Conservation (phyloP, 1,140 invertebrate species). For the Megathymus violae region DNA sequence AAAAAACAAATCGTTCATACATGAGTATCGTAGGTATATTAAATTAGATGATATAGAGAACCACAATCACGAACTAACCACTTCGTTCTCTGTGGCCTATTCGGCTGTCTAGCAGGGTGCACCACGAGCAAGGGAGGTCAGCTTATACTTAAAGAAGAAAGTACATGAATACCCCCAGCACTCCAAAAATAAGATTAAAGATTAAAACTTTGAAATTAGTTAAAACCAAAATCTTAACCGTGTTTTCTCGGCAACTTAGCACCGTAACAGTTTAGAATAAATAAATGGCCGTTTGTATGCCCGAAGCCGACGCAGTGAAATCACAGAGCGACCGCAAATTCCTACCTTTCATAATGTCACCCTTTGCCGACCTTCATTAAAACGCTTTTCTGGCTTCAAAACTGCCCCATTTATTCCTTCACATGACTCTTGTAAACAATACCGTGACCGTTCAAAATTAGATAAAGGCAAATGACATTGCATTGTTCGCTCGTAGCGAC, state of each 20-base stretch:
- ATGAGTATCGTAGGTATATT: no score
- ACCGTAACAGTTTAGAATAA: conserved; percentile 3
- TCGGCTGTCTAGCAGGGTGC: no score
- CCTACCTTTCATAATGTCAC: conserved; percentile 24
- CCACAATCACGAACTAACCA: no score
- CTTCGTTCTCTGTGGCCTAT: no score
- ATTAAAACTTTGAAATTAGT: background rate
- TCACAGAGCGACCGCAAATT: conserved; percentile 25
- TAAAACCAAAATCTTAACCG: background rate
- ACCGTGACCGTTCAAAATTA: background rate
- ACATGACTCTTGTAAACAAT: conserved; percentile 9
- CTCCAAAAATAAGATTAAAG: background rate
- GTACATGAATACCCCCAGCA: no score
- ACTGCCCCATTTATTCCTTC: conserved; percentile 23
- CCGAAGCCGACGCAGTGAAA: background rate
- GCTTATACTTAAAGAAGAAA: no score
- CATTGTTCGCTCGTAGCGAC: background rate
- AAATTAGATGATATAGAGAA: no score
- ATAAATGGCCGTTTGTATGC: conserved; percentile 15
- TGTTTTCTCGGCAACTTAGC: background rate
- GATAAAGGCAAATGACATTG: background rate
- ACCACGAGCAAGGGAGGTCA: no score
- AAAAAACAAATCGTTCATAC: no score
- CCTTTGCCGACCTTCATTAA: conserved; percentile 29
- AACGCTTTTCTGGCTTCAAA: conserved; percentile 12